These are phyloP conservation scores for Plodia interpunctella DNA, from an alignment of 1,140 invertebrate genomes.

Conservation along the genomic window DNA sequence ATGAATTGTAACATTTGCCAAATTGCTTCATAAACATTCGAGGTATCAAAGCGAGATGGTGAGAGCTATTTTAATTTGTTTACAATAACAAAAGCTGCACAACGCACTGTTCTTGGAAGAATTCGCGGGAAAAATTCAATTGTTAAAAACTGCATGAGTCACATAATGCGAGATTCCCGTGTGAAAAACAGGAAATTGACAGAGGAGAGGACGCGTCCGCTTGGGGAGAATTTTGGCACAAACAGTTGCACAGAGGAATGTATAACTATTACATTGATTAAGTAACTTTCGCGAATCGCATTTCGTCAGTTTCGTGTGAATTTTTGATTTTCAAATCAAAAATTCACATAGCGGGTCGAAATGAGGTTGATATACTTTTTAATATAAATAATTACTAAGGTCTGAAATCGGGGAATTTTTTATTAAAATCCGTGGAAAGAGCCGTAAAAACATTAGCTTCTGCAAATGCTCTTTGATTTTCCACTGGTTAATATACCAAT, in stretches of 20 bases:
- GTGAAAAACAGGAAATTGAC: background rate
- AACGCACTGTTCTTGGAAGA: no score
- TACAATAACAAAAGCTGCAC: background rate
- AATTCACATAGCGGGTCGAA: no score
- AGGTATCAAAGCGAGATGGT: background rate
- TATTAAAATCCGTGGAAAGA: no score
- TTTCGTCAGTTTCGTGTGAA: background rate
- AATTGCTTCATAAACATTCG: no score
- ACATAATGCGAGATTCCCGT: background rate
- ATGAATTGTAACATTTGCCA: no score
- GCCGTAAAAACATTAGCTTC: no score
- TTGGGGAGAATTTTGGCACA: background rate
- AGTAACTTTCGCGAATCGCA: background rate
- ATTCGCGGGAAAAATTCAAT: background rate
- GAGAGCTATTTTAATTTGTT: background rate
- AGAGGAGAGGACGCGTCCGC: background rate
- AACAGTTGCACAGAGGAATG: background rate
- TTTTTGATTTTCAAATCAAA: no score
- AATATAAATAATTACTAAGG: no score
- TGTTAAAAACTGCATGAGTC: background rate
- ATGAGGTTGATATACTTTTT: no score
- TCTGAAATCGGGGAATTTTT: no score
- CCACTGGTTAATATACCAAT: no score
- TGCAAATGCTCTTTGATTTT: no score
- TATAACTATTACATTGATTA: background rate